Evolutionary conservation across 1,140 invertebrate genomes (phyloP).

Genomic region (Archivesica marissinica): DNA sequence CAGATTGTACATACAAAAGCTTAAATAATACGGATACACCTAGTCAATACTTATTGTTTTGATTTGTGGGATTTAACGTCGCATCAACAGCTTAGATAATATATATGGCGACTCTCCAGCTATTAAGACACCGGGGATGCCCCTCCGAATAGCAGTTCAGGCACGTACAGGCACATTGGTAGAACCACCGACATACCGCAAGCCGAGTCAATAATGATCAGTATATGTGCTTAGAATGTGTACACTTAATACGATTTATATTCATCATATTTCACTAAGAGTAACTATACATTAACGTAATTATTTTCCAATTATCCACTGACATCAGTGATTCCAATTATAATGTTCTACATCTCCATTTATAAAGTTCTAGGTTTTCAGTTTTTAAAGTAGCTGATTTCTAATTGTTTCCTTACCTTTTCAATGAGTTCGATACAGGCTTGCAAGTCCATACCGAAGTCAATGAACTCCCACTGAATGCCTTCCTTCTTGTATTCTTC

Average conservation of each 20-base stretch:
- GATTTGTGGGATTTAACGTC: not conserved
- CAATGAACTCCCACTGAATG: conserved; percentile 99
- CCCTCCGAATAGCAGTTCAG: too few relatives aligned
- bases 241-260: not conserved
- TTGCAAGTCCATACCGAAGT: conserved; percentile 99
- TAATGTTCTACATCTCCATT: not conserved
- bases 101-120: too few relatives aligned
- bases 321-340: not conserved
- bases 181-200: too few relatives aligned
- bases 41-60: not conserved
- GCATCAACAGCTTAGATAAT: not conserved
- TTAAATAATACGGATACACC: not conserved
- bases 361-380: not conserved
- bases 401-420: conserved; percentile 89
- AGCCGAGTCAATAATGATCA: too few relatives aligned
- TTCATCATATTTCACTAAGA: not conserved
- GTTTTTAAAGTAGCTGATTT: not conserved
- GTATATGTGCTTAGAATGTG: not conserved
- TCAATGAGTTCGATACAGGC: conserved; percentile 99
- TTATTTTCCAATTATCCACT: not conserved
- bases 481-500: conserved; percentile 99
- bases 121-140: too few relatives aligned
- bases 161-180: too few relatives aligned
- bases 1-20: not conserved
- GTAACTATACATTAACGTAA: not conserved